Evolutionary conservation across 2,888 invertebrate species (phyloP), one percentile per base, ranked within the genome.

Genomic region (Chaitophorus viminalis): DNA sequence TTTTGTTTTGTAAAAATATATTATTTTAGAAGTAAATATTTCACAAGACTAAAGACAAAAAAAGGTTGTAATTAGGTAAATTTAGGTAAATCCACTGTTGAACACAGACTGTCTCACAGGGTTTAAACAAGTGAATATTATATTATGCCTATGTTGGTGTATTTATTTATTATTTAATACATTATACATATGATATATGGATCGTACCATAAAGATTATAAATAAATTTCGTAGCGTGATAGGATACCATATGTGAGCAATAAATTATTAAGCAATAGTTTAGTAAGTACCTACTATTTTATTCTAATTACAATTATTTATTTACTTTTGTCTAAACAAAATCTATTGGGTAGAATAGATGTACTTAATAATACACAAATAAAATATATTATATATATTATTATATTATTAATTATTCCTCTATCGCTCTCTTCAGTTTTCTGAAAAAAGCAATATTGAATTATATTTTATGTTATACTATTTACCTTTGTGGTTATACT

Each of bases 251-350:
- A 29, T 79, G 72, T 87, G 81, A 87, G 87, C 87, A 87, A 87
- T 87, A 87, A 87, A 74, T 72, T 74, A 65, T 60, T 60, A 74
- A 87, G 87, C 87, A 87, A 87, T 87, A 79, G 87, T 87, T 81
- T 79, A 79, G 87, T 74, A 74, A 87, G 87, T 87, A 81, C 87
- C 87, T 87, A 86, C 77, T 85, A 79, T 84, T 84, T 84, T 68
- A 77, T 77, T 84, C 76, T 77, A 84, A 84, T 76, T 65, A 68
- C 39, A 86, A 54, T 54, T 79, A 78, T 86, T 70, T 86, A 60
- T 86, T 86, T 78, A 86, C 36, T 86, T 78, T 86, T 72, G 29
- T 86, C 36, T 39, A 29, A 78, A 86, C 33, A 39, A 79, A 72
- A 36, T 72, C 14, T 86, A 79, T 86, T 86, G 25, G 72, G 70